These are phyloP conservation scores for Machimus rusticus DNA, from an alignment of 2,888 invertebrate species.

Conservation along the genomic window DNA sequence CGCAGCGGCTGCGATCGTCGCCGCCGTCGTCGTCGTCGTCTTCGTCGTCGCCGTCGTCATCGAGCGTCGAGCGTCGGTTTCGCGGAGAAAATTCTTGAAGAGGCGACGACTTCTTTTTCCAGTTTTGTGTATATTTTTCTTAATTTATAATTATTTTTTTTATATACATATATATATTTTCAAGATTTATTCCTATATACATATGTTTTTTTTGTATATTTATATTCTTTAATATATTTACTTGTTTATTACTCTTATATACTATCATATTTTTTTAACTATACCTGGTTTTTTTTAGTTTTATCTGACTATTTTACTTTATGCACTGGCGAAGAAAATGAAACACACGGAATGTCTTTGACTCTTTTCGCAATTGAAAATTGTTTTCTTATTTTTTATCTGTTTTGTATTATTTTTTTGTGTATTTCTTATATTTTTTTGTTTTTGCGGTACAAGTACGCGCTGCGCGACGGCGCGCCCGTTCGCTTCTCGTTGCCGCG, in stretches of 20 bases:
- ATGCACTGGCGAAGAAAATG: not conserved
- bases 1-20: not conserved
- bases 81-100: not conserved
- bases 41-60: no score
- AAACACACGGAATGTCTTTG: constrained; percentile 9
- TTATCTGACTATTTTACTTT: no score
- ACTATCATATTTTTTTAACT: not conserved
- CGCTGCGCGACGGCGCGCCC: not conserved
- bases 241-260: not conserved
- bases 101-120: not conserved
- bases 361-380: constrained; percentile 3
- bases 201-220: not conserved
- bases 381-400: not conserved
- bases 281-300: no score
- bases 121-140: not conserved
- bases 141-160: not conserved
- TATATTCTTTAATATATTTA: not conserved
- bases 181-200: not conserved
- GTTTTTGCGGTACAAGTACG: not conserved
- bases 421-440: not conserved
- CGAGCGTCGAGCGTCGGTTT: not conserved
- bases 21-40: no score
- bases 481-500: not conserved
- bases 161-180: not conserved
- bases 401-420: not conserved